Evolutionary conservation across 2,797 vertebrate genomes (phyloP).

Genomic region (Chaunax sp.): DNA sequence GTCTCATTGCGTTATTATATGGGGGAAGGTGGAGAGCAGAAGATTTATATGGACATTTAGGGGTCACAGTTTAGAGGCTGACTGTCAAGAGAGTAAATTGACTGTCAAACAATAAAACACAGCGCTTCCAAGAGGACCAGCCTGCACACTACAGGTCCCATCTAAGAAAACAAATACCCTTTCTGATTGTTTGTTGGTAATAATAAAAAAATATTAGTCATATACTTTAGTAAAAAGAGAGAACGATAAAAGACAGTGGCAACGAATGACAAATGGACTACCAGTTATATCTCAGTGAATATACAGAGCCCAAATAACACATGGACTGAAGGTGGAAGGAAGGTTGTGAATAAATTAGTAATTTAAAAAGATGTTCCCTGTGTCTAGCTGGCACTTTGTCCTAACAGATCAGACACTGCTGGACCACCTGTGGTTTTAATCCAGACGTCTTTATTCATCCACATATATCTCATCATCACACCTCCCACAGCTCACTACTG

Average conservation of each 20-base stretch:
- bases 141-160: slow-evolving; percentile 24
- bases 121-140: slow-evolving; percentile 48
- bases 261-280: too few species aligned
- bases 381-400: slow-evolving; percentile 24
- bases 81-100: slow-evolving; percentile 47
- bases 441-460: slow-evolving; percentile 45
- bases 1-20: slow-evolving; percentile 43
- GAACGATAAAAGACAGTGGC: neutral
- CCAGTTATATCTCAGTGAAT: too few species aligned
- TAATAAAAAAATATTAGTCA: neutral
- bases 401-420: slow-evolving; percentile 26
- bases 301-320: neutral
- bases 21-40: slow-evolving; percentile 35
- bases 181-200: too few species aligned
- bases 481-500: slow-evolving; percentile 32
- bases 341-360: slow-evolving; percentile 28
- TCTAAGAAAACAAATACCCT: neutral
- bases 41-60: slow-evolving; percentile 72
- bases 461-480: slow-evolving; percentile 37
- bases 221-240: neutral
- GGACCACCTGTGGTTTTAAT: slow-evolving; percentile 56
- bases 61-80: slow-evolving; percentile 56
- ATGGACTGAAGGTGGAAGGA: slow-evolving; percentile 16
- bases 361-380: slow-evolving; percentile 36
- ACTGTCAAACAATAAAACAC: slow-evolving; percentile 43